phyloP scores from a whole-genome alignment of 2,888 invertebrate species.

The Ophion slaviceki region DNA sequence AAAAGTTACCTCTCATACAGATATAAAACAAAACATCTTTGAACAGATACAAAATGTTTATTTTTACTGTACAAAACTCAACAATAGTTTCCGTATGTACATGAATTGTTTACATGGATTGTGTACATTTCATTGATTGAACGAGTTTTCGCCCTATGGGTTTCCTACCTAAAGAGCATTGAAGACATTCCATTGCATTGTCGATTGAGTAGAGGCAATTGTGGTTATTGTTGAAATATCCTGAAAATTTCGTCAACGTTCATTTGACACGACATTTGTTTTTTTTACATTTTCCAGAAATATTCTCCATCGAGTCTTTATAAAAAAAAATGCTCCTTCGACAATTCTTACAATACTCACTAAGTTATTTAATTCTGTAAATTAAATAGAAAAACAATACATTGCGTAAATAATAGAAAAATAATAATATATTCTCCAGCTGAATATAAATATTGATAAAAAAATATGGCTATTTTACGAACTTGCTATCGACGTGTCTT shows the following conservation, averaged over 20 bases:
- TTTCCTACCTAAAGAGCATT: neutral
- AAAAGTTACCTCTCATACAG: neutral
- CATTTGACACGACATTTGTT: neutral
- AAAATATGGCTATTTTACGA: constrained; percentile 24
- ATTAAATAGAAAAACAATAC: neutral
- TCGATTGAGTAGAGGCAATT: neutral
- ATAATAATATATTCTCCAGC: neutral
- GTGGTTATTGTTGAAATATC: neutral
- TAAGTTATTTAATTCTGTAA: neutral
- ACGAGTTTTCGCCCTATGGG: neutral
- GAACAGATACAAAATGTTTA: constrained; percentile 49
- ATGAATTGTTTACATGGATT: constrained; percentile 20
- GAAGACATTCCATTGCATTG: neutral
- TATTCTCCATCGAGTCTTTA: neutral
- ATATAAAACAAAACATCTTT: neutral
- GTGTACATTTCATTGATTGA: constrained; percentile 9
- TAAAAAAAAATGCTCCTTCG: neutral
- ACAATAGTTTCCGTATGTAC: constrained; percentile 28
- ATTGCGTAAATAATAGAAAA: neutral
- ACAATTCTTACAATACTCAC: neutral
- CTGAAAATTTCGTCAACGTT: neutral
- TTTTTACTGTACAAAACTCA: constrained; percentile 35
- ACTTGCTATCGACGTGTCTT: neutral
- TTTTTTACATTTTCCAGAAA: neutral
- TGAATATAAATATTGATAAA: neutral